A percentile compares a stretch with the other conserved stretches of the same genome.
phyloP scores from a whole-genome alignment of 2,113 vertebrate genomes.

The Strix uralensis region DNA sequence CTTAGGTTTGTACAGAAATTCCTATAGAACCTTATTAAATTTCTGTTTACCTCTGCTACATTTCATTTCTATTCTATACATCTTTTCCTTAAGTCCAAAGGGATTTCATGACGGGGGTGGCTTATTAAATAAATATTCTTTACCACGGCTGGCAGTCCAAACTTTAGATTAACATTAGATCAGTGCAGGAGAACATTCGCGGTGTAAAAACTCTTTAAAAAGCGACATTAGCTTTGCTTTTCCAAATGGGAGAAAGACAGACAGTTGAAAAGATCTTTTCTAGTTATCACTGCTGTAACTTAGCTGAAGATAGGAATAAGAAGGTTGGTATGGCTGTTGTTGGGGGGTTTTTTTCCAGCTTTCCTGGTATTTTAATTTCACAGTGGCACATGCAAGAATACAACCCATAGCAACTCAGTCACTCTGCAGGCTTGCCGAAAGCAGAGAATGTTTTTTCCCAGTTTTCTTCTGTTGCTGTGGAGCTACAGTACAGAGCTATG shows the following conservation, averaged over 20 bases:
- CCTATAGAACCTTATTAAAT: conserved; percentile 50
- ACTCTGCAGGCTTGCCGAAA: neutral
- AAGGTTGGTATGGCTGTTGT: neutral
- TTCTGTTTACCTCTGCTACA: conserved; percentile 34
- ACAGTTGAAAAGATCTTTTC: neutral
- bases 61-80: conserved; percentile 24
- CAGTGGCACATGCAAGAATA: neutral
- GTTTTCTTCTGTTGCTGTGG: neutral
- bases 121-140: conserved; percentile 15
- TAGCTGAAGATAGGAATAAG: neutral
- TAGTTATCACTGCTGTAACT: neutral
- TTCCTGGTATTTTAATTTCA: neutral
- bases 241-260: neutral
- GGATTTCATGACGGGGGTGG: neutral
- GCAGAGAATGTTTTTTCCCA: neutral
- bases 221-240: neutral
- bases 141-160: neutral
- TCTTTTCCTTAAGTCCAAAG: conserved; percentile 5
- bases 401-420: neutral
- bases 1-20: conserved; percentile 24
- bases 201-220: neutral
- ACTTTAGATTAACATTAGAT: neutral
- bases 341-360: neutral
- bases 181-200: neutral
- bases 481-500: neutral